These are phyloP conservation scores for Apodemia zela DNA, from an alignment of 2,888 invertebrate species.

Conservation along the genomic window DNA sequence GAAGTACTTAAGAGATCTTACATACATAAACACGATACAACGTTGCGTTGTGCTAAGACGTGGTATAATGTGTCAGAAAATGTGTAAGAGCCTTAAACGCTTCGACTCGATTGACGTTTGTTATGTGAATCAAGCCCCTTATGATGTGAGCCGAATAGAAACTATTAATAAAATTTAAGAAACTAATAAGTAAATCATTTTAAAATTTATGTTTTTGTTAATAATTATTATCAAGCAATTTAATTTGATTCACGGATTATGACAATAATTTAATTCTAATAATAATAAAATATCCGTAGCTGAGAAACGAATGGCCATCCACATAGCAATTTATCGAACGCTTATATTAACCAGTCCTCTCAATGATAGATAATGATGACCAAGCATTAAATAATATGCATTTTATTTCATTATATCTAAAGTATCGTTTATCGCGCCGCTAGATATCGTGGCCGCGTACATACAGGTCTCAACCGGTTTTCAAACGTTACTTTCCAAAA, in stretches of 20 bases:
- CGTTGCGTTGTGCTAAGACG: too few relatives aligned
- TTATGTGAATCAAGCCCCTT: too few relatives aligned
- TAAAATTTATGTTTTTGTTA: neutral
- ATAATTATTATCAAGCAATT: neutral
- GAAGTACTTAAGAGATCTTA: too few relatives aligned
- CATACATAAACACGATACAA: too few relatives aligned
- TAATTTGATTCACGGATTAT: neutral
- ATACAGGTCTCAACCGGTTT: constrained; percentile 34
- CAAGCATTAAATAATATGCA: neutral
- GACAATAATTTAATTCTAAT: constrained; percentile 1
- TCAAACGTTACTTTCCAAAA: constrained; percentile 35
- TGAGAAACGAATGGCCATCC: neutral
- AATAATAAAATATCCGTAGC: neutral
- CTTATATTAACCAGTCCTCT: neutral
- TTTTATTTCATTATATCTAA: neutral
- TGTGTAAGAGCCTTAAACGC: too few relatives aligned
- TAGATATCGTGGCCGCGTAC: neutral
- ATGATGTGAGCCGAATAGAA: too few relatives aligned
- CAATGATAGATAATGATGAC: constrained; percentile 5
- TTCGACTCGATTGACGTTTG: too few relatives aligned
- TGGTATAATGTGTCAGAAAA: too few relatives aligned
- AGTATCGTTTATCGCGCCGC: constrained; percentile 4
- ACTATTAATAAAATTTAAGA: too few relatives aligned
- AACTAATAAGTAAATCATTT: too few relatives aligned
- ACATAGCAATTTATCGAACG: neutral